Base-by-base conservation (phyloP, 2,113 vertebrate genomes). In the Onychorhynchus coronatus region DNA sequence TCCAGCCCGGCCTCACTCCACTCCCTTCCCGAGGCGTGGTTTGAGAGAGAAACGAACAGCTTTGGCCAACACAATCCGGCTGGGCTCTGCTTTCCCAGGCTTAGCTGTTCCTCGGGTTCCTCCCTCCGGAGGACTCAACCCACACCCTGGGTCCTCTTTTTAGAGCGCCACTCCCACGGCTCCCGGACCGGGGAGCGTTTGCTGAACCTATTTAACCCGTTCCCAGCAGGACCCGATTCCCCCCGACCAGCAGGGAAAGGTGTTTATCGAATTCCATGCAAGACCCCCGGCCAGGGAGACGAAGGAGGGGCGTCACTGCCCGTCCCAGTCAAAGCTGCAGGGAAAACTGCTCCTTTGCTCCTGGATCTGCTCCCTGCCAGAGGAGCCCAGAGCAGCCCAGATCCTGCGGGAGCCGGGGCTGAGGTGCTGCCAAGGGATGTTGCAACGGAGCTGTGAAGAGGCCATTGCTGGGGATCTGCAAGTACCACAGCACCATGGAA, bases 71-170 rank as follows among this genome's bases (percentile, higher is more conserved):
- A 22, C 85, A n/a, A 76, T 21, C 72, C 4, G 78, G 17, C 94
- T n/a, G 89, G 89, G 94, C 93, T 93, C 93, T 9, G 73, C 93
- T 91, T 96, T 96, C 95, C 96, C 96, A 96, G 93, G 92, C 93
- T 97, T 96, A 95, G 95, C 95, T 96, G 96, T 86, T 97, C 92
- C 95, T 31, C 37, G 47, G 89, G 89, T 94, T 88, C 91, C 95
- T 97, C 95, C 96, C 95, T 93, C 93, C 91, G 68, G 90, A 97
- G 95, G 68, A 41, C 95, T 94, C 93, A 71, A 41, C 93, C 96
- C 96, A 90, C 95, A 95, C 75, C 93, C 95, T 2, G 19, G 67
- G 74, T 94, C 91, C 96, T 77, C 95, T 96, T 72, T 49, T 82
- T 9, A 15, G 53, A 70, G 77, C 92, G 52, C 89, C 95, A 58